Conservation (phyloP, 2,888 invertebrate species). For the Drosophila emarginata region DNA sequence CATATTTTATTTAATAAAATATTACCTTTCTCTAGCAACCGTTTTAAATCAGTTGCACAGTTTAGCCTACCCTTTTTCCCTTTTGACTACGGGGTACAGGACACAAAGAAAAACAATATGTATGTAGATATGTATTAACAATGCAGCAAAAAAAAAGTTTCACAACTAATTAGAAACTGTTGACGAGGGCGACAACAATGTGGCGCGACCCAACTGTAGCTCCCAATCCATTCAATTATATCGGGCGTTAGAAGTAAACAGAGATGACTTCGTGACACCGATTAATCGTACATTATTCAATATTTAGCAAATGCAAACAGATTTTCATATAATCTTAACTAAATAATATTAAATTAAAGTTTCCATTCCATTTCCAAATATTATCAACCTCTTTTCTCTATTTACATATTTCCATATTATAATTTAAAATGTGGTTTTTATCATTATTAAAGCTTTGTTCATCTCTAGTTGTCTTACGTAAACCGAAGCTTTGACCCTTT, state of each 20-base stretch:
- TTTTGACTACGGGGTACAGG: neutral
- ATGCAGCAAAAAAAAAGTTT: conserved; percentile 38
- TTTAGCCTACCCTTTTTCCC: neutral
- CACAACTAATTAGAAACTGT: conserved; percentile 51
- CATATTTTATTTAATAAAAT: too few species aligned
- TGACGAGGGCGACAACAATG: conserved; percentile 30
- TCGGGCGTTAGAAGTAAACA: conserved; percentile 13
- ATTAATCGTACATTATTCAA: neutral
- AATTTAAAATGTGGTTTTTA: too few species aligned
- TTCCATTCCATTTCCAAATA: too few species aligned
- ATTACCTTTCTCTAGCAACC: too few species aligned
- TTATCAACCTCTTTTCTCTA: too few species aligned
- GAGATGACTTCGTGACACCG: conserved; percentile 14
- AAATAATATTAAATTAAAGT: too few species aligned
- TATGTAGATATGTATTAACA: conserved; percentile 5
- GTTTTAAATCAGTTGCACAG: too few species aligned
- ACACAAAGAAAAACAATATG: neutral
- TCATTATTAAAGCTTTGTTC: neutral
- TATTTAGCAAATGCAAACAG: neutral
- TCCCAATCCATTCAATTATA: conserved; percentile 39
- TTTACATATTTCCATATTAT: too few species aligned
- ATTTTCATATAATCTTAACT: neutral
- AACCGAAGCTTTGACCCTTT: conserved; percentile 17
- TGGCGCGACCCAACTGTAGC: neutral
- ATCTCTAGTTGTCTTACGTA: neutral